Evolutionary conservation across 2,797 vertebrate genomes (phyloP), one percentile per base, ranked within the genome.

Genomic region (Austrolebias charrua): DNA sequence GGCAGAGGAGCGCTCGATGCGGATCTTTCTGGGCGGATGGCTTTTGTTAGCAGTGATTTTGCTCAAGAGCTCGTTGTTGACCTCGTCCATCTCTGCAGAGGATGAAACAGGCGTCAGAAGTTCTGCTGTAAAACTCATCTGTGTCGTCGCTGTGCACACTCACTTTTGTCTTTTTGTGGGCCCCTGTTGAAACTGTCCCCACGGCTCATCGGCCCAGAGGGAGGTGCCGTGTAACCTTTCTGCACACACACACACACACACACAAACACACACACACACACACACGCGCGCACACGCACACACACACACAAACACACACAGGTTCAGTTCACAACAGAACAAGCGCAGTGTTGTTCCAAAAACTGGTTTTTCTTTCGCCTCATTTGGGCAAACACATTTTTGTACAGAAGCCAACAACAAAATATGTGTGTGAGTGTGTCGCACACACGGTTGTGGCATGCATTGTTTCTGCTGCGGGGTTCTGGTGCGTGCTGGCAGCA

Each of bases 81-180:
- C 93, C 59, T 96, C 92, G 0, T 96, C 94, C 94, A 98, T 98
- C 44, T 90, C 75, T 95, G 82, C 71, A 90, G 93, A 93, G 9
- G 93, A 61, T 0, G 11, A 5, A 56, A 52, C 20, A 54, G 20
- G 33, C 0, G 1, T 49, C 35, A 79, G 11, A 60, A 45, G 10
- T 46, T n/a, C 8, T 11, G 16, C 4, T 51, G 29, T 0, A 18
- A 33, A 19, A 20, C 24, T 29, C 6, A 7, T 49, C 35, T 44
- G 43, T 64, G 8, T 16, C 14, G 5, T 60, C 42, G 49, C 42
- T 63, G 29, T 14, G 2, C 42, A 58, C 11, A 68, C 86, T 86
- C 44, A 83, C 92, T 90, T 38, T 88, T 86, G 81, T 94, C 90
- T 86, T 95, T 94, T 66, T 18, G 88, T 70, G 33, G 77, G 38